phyloP scores from a whole-genome alignment of 2,888 invertebrate species.

The Automeris io region DNA sequence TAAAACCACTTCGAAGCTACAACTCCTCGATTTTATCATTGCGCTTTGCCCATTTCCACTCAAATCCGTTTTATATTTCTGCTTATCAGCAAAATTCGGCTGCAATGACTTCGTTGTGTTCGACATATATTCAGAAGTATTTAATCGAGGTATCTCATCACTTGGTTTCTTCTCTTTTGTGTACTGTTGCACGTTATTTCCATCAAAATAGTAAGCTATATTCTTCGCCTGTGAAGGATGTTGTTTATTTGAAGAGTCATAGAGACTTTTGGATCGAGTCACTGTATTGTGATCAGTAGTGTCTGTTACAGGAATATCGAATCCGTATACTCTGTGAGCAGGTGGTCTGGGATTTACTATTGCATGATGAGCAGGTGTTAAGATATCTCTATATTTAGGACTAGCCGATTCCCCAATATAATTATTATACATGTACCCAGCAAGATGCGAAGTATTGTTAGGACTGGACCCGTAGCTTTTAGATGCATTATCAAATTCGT shows the following conservation, averaged over 20 bases:
- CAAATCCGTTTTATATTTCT: constrained; percentile 64
- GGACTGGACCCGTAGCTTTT: constrained; percentile 81
- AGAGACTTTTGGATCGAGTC: constrained; percentile 63
- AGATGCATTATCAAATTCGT: constrained; percentile 72
- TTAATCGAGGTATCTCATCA: constrained; percentile 78
- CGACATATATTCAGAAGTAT: constrained; percentile 73
- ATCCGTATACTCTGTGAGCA: constrained; percentile 52
- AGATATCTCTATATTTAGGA: constrained; percentile 42
- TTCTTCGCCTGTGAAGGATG: constrained; percentile 62
- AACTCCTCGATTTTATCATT: constrained; percentile 71
- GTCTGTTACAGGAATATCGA: constrained; percentile 50
- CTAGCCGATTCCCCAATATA: constrained; percentile 40
- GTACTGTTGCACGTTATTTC: constrained; percentile 60
- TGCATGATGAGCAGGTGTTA: constrained; percentile 11
- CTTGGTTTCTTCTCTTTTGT: constrained; percentile 49
- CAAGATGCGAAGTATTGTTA: constrained; percentile 72
- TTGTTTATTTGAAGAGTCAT: constrained; percentile 57
- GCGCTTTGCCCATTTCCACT: constrained; percentile 60
- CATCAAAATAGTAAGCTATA: constrained; percentile 72
- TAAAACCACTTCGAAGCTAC: constrained; percentile 71
- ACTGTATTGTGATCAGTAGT: constrained; percentile 59
- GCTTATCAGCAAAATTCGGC: constrained; percentile 57
- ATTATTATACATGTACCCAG: constrained; percentile 75
- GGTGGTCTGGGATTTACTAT: constrained; percentile 32
- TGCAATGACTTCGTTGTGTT: constrained; percentile 64